Evolutionary conservation across 2,888 invertebrate species (phyloP), one percentile per base, ranked within the genome.

Genomic region (Chorisops tibialis): DNA sequence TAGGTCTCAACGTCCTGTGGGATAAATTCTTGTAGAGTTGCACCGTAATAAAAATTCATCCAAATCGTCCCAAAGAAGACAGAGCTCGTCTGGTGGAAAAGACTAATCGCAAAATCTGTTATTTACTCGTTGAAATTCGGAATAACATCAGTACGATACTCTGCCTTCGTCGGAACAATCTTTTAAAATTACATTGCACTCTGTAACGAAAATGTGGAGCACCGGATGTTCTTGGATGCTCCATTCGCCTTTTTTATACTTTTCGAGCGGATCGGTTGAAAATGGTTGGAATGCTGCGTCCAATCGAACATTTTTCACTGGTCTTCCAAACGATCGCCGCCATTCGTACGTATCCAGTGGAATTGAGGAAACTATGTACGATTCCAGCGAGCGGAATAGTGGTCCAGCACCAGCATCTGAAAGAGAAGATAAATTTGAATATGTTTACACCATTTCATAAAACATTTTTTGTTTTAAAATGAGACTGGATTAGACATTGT

Each of bases 171-270:
- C 30, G 9, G 1, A 7, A 30, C 2, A 7, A 7, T 30, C 30
- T 9, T 30, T 3, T 35, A 22, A 35, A 48, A 58, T 18, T 82
- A 96, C 96, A 75, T 86, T 85, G 83, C 96, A 96, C 75, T 96
- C 96, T 19, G 92, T 95, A 88, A 96, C 95, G 78, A 89, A 97
- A 63, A 93, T 90, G 76, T 97, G 95, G 73, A 97, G 87, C 75
- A 96, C 88, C 11, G 96, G 93, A 70, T 91, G 89, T 68, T 92
- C 89, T 64, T 95, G 81, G 49, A 96, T 83, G 73, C 88, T 89
- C 79, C 88, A 87, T 74, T 87, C 85, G 61, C 84, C 85, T 51
- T 87, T 87, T 65, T 86, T 84, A 48, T 90, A 89, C 58, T 72
- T 75, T 22, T 77, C 76, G 59, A 93, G 76, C 65, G 86, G 84